Percentiles rank a stretch among this genome's conserved stretches.
These are phyloP conservation scores for Melipona bicolor DNA, from an alignment of 2,888 invertebrate genomes.

Conservation along the genomic window DNA sequence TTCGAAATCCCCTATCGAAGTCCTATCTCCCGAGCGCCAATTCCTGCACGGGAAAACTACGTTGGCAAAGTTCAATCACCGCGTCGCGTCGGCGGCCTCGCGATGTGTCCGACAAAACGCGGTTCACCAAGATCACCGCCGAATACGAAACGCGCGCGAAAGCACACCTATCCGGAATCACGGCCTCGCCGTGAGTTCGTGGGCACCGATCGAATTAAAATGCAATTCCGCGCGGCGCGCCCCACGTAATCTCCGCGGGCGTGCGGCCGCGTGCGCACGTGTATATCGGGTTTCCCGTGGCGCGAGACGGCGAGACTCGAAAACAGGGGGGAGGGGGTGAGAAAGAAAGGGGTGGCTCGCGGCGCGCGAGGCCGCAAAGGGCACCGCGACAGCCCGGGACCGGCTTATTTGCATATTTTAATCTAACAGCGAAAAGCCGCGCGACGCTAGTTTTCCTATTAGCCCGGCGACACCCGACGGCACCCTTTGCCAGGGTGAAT, in stretches of 20 bases:
- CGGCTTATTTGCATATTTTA: slow-evolving; percentile 82
- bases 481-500: slow-evolving; percentile 28
- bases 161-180: neutral
- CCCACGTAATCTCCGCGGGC: slow-evolving; percentile 75
- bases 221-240: slow-evolving; percentile 77
- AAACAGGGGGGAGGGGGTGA: slow-evolving; percentile 19
- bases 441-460: slow-evolving; percentile 74
- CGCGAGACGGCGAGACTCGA: slow-evolving; percentile 21
- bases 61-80: neutral
- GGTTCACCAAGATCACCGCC: slow-evolving; percentile 44
- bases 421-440: slow-evolving; percentile 77
- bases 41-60: neutral
- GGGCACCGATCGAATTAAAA: slow-evolving; percentile 79
- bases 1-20: no score
- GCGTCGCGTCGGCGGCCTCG: neutral
- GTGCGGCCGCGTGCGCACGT: slow-evolving; percentile 48
- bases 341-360: slow-evolving; percentile 20
- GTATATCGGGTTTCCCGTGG: slow-evolving; percentile 52
- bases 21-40: no score
- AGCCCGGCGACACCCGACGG: slow-evolving; percentile 43
- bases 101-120: slow-evolving; percentile 3
- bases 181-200: slow-evolving; percentile 39
- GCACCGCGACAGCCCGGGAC: slow-evolving; percentile 53
- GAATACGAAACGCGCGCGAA: neutral
- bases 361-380: slow-evolving; percentile 41